Percentiles rank a stretch among this genome's conserved stretches.
Evolutionary conservation across 1,140 invertebrate genomes (phyloP).

Genomic region (Planococcus citri): DNA sequence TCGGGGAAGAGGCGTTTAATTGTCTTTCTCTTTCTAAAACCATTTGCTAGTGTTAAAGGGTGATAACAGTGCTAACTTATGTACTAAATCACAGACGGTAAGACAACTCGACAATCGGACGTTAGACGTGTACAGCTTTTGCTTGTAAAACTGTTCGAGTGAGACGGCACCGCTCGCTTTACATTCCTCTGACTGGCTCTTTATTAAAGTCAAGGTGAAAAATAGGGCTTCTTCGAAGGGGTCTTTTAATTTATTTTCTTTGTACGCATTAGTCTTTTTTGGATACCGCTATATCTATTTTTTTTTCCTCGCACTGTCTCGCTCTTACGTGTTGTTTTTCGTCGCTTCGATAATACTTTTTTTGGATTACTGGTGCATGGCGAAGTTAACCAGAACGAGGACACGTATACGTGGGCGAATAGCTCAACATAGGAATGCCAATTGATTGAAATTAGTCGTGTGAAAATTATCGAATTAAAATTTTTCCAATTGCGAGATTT

Average conservation of each 20-base stretch:
- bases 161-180: neutral
- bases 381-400: no score
- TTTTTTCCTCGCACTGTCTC: neutral
- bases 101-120: constrained; percentile 5
- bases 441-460: no score
- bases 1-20: neutral
- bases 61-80: constrained; percentile 3
- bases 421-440: no score
- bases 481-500: no score
- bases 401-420: no score
- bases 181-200: neutral
- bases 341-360: neutral
- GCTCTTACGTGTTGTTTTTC: neutral
- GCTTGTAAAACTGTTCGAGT: neutral
- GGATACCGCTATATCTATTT: no score
- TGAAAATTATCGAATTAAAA: no score
- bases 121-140: constrained; percentile 5
- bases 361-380: no score
- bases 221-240: constrained; percentile 1
- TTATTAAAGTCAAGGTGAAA: constrained; percentile 7
- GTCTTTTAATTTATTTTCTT: constrained; percentile 8
- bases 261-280: neutral
- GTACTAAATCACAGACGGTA: neutral
- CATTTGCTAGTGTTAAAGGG: constrained; percentile 2
- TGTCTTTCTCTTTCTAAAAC: neutral